These are phyloP conservation scores for Phyllotis vaccarum DNA, from an alignment of 2,797 vertebrate genomes.

Conservation along the genomic window DNA sequence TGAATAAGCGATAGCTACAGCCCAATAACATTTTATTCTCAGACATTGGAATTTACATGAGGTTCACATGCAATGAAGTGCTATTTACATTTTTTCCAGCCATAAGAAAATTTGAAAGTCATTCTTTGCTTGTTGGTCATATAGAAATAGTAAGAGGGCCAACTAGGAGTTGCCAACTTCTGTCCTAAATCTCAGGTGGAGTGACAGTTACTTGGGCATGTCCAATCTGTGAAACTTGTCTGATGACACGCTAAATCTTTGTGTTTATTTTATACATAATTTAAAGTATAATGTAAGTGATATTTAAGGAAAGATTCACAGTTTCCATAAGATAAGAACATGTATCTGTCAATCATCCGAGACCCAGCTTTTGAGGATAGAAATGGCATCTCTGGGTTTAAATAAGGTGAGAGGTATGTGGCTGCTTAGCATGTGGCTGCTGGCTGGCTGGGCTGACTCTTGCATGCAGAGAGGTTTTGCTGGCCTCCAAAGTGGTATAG, in stretches of 20 bases:
- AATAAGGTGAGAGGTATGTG: conserved; percentile 19
- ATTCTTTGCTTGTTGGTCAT: background rate
- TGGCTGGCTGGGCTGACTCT: background rate
- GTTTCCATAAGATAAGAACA: conserved; percentile 61
- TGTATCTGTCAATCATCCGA: conserved; percentile 6
- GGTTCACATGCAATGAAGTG: conserved; percentile 57
- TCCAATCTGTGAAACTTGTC: conserved; percentile 19
- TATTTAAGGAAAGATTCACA: conserved; percentile 57
- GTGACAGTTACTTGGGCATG: background rate
- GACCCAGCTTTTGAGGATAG: conserved; percentile 42
- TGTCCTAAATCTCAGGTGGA: background rate
- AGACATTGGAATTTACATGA: conserved; percentile 53
- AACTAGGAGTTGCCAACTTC: background rate
- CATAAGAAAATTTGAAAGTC: conserved; percentile 40
- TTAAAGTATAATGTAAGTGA: conserved; percentile 58
- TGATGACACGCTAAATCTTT: background rate
- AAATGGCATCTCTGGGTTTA: conserved; percentile 60
- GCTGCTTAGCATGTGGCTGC: background rate
- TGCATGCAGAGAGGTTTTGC: background rate
- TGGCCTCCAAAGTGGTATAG: background rate
- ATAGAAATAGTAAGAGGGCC: background rate
- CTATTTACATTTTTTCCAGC: conserved; percentile 24
- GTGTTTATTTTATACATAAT: conserved; percentile 61
- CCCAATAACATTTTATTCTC: conserved; percentile 54
- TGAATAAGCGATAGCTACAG: background rate